Conservation (phyloP, 2,888 invertebrate species). For the Amblyjoppa proteus region DNA sequence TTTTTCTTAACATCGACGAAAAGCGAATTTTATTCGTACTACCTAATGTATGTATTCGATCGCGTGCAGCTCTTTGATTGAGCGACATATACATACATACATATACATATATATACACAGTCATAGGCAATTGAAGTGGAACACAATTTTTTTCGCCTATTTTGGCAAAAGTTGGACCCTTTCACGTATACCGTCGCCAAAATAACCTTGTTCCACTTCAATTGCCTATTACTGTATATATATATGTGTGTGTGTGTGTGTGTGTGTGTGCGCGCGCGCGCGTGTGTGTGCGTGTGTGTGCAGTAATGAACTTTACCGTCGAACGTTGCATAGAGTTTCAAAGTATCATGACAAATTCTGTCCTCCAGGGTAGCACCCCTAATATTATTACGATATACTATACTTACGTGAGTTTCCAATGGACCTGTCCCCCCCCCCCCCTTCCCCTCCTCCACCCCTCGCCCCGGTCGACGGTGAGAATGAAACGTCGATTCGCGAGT, state of each 20-base stretch:
- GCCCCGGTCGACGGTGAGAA: constrained; percentile 16
- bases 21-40: constrained; percentile 6
- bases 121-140: too few species aligned
- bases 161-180: too few species aligned
- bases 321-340: constrained; percentile 47
- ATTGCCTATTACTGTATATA: too few species aligned
- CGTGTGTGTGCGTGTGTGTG: background rate
- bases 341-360: constrained; percentile 59
- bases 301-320: constrained; percentile 16
- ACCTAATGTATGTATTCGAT: too few species aligned
- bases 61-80: background rate
- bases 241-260: too few species aligned
- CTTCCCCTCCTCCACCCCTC: background rate
- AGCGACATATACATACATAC: background rate
- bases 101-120: too few species aligned
- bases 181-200: too few species aligned
- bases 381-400: constrained; percentile 59
- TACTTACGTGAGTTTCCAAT: constrained; percentile 52
- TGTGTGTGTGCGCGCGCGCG: too few species aligned
- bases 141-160: too few species aligned
- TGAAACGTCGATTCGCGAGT: constrained; percentile 29
- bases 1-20: constrained; percentile 19
- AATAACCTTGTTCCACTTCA: too few species aligned
- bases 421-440: constrained; percentile 2
- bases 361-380: constrained; percentile 64